These are phyloP conservation scores for Caenorhabditis briggsae DNA, from an alignment of 1,140 invertebrate species.

Conservation along the genomic window DNA sequence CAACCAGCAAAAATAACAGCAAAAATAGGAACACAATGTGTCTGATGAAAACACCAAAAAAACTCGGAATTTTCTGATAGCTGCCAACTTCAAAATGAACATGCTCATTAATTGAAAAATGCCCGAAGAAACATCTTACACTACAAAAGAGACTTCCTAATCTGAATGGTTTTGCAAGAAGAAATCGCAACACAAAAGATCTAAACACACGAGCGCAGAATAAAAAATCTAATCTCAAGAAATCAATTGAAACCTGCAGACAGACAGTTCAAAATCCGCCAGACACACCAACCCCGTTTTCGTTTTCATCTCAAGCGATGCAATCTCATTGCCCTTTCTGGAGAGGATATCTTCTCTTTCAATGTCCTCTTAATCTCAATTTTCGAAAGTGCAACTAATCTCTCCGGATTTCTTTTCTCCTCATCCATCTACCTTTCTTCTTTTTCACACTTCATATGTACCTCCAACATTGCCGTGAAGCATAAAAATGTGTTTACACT, in stretches of 20 bases:
- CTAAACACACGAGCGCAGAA: neutral
- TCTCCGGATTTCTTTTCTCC: neutral
- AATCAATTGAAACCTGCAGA: neutral
- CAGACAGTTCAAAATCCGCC: constrained; percentile 26
- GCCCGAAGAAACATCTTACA: too few relatives aligned
- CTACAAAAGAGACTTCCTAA: too few relatives aligned
- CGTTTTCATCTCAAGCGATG: neutral
- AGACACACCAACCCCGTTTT: constrained; percentile 5
- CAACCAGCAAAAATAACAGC: too few relatives aligned
- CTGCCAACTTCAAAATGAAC: too few relatives aligned
- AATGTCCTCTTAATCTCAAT: constrained; percentile 5
- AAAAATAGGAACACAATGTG: too few relatives aligned
- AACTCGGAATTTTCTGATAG: too few relatives aligned
- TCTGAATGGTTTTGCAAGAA: too few relatives aligned
- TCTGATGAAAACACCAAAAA: too few relatives aligned
- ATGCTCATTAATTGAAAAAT: too few relatives aligned
- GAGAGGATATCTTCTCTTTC: constrained; percentile 15
- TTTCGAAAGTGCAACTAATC: constrained; percentile 25
- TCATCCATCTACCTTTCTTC: neutral
- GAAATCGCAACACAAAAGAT: neutral
- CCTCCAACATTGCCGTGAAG: too few relatives aligned
- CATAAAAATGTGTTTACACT: too few relatives aligned
- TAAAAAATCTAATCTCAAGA: neutral
- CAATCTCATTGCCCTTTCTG: constrained; percentile 12
- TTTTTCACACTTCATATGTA: neutral